Evolutionary conservation across 2,113 vertebrate species (phyloP).

Genomic region (Lonchura striata): DNA sequence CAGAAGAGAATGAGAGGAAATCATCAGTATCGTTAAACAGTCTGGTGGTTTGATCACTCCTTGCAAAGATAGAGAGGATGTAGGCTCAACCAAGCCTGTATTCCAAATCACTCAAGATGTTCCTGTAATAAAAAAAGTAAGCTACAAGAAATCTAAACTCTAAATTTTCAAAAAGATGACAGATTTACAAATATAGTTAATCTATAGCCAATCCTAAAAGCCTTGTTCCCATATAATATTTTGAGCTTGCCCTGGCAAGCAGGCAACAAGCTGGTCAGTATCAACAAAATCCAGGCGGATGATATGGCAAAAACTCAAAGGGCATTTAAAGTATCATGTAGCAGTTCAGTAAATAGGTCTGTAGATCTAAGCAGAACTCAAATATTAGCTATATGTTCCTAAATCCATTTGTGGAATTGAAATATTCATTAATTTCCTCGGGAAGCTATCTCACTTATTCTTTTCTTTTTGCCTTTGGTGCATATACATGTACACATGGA

Average conservation of each 20-base stretch:
- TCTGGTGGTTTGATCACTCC: background rate
- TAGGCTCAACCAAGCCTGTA: background rate
- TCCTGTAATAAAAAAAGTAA: background rate
- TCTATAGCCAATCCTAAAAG: background rate
- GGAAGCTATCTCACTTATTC: background rate
- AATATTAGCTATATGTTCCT: background rate
- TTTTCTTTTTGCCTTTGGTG: background rate
- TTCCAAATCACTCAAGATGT: background rate
- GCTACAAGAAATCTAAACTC: background rate
- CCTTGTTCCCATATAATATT: background rate
- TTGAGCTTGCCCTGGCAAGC: background rate
- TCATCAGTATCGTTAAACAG: background rate
- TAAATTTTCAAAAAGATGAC: background rate
- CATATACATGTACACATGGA: background rate
- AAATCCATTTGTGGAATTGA: background rate
- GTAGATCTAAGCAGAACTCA: background rate
- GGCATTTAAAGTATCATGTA: background rate
- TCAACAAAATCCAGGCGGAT: background rate
- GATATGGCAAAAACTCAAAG: background rate
- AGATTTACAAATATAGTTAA: background rate
- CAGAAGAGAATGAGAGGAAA: background rate
- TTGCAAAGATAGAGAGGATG: background rate
- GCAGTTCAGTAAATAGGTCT: background rate
- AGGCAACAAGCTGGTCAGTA: background rate
- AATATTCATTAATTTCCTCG: background rate